Evolutionary conservation across 2,888 invertebrate genomes (phyloP).

Genomic region (Drosophila suboccidentalis): DNA sequence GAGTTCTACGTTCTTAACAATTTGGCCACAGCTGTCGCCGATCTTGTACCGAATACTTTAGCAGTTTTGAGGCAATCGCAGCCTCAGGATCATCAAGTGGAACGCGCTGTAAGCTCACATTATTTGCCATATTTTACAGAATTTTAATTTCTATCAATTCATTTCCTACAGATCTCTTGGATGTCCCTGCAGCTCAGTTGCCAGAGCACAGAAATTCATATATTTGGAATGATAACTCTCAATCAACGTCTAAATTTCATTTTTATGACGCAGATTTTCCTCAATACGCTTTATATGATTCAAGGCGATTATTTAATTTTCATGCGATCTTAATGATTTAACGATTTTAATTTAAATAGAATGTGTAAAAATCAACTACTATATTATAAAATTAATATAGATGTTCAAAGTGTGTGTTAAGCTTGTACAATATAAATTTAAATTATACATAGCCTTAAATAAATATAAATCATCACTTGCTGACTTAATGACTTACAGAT

Average conservation of each 20-base stretch:
- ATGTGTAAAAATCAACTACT: no score
- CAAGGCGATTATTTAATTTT: slow-evolving; percentile 20
- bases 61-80: background rate
- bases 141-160: no score
- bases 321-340: no score
- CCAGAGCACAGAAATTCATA: slow-evolving; percentile 12
- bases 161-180: slow-evolving; percentile 10
- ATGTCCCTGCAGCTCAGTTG: slow-evolving; percentile 16
- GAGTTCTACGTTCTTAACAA: slow-evolving; percentile 19
- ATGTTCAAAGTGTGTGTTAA: no score
- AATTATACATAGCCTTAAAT: no score
- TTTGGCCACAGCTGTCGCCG: slow-evolving; percentile 3
- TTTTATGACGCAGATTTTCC: slow-evolving; percentile 8
- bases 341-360: no score
- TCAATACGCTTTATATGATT: slow-evolving; percentile 8
- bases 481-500: no score
- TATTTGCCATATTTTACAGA: background rate
- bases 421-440: no score
- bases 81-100: background rate
- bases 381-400: no score
- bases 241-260: slow-evolving; percentile 3
- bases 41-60: slow-evolving; percentile 10
- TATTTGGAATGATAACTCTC: slow-evolving; percentile 8
- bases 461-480: no score
- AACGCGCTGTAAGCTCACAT: slow-evolving; percentile 5